A percentile compares a stretch with the other conserved stretches of the same genome.
Conservation (phyloP, 2,888 invertebrate genomes). For the Chrysolina haemoptera region DNA sequence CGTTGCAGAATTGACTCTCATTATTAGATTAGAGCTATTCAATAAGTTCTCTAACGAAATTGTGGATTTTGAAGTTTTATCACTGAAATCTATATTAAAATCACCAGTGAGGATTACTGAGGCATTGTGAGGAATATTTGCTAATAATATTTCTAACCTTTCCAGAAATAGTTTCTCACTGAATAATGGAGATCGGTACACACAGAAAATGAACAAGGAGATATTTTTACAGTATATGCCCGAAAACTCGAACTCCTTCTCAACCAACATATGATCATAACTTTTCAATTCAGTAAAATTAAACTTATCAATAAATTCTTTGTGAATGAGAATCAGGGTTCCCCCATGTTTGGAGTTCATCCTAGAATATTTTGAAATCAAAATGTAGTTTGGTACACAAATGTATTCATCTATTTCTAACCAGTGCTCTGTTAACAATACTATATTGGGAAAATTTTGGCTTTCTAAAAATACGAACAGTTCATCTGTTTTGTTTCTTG, state of each 20-base stretch:
- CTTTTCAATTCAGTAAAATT: slow-evolving; percentile 9
- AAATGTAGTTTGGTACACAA: too few relatives aligned
- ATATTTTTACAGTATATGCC: slow-evolving; percentile 22
- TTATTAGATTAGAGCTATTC: background rate
- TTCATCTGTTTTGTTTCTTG: too few relatives aligned
- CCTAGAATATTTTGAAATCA: too few relatives aligned
- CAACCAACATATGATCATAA: slow-evolving; percentile 13
- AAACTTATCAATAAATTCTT: slow-evolving; percentile 15
- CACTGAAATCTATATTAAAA: slow-evolving; percentile 1
- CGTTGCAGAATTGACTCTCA: slow-evolving; percentile 21
- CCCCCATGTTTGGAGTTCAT: too few relatives aligned
- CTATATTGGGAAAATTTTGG: too few relatives aligned
- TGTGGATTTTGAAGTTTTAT: slow-evolving; percentile 11
- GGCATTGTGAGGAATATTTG: background rate
- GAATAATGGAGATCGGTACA: slow-evolving; percentile 24
- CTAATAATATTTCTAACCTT: slow-evolving; percentile 2
- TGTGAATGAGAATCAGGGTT: background rate
- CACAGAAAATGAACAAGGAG: background rate
- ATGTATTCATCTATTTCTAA: too few relatives aligned
- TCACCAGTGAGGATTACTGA: slow-evolving; percentile 14
- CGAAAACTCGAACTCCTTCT: slow-evolving; percentile 24
- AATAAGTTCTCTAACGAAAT: slow-evolving; percentile 12
- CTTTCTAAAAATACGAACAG: too few relatives aligned
- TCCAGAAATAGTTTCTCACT: slow-evolving; percentile 18
- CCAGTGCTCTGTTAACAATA: too few relatives aligned